Base-by-base conservation (phyloP, 2,113 vertebrate species). In the Bucco capensis region DNA sequence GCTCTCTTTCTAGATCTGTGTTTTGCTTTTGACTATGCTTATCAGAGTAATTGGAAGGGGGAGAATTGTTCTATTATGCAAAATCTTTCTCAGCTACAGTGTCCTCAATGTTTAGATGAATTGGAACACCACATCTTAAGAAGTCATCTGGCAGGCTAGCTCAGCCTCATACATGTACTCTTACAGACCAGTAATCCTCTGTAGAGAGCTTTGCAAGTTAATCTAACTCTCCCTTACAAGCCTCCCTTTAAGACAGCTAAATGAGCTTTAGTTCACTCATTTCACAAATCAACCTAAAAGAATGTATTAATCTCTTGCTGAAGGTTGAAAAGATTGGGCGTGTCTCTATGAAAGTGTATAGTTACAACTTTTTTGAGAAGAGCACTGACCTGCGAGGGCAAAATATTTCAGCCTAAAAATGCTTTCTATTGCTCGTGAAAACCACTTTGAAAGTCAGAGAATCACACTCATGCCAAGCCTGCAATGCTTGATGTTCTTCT, bases 171-270 rank as follows among this genome's bases (percentile, higher is more conserved):
- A 37, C 19, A 0, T 50, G 58, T 53, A 66, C 46, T 76, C n/a
- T 91, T 17, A 40, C 46, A 81, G 35, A 67, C 19, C 37, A 47
- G 50, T 82, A 94, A 95, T 94, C 89, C 47, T 79, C 78, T 73
- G 93, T 4, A 46, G 53, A 66, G 35, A 86, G 81, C 70, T 93
- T 19, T 93, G 71, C 71, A 54, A 85, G 62, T 94, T 94, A 92
- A 89, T 93, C 66, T 61, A 54, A 93, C 81, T 94, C 91, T 95
- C 91, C 37, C 58, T 89, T 89, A 61, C 74, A 92, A 61, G 50
- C 58, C 75, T 93, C 62, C 42, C 74, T 93, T 94, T 84, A 60
- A 76, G 58, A 57, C 50, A 89, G 50, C 71, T 91, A 89, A 93
- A 91, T 87, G 78, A 94, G 78, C 91, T 94, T 93, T 91, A 89